These are phyloP conservation scores for Drosophila albomicans DNA, from an alignment of 1,140 invertebrate species.

Conservation along the genomic window DNA sequence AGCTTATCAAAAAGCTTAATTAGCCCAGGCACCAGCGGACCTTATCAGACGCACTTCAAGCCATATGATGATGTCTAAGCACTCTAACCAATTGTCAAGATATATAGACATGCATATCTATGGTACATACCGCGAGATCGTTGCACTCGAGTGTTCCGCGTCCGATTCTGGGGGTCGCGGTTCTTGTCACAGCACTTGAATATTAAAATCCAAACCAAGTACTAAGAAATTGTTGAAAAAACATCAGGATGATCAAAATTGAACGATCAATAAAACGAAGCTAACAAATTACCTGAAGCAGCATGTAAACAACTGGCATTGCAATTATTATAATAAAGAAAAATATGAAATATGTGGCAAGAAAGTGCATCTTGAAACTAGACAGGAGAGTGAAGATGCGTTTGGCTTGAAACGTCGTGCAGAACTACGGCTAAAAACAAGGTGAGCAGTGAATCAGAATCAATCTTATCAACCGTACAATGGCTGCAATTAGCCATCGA, in stretches of 20 bases:
- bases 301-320: slow-evolving; percentile 42
- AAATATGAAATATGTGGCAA: slow-evolving; percentile 12
- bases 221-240: slow-evolving; percentile 18
- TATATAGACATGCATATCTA: slow-evolving; percentile 7
- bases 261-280: background rate
- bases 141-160: background rate
- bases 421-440: background rate
- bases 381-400: background rate
- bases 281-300: slow-evolving; percentile 54
- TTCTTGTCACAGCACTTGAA: slow-evolving; percentile 2
- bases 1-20: slow-evolving; percentile 43
- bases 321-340: slow-evolving; percentile 30
- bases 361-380: background rate
- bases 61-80: background rate
- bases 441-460: background rate
- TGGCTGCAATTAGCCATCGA: slow-evolving; percentile 3
- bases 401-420: slow-evolving; percentile 3
- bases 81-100: slow-evolving; percentile 13
- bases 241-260: background rate
- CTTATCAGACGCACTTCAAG: slow-evolving; percentile 55
- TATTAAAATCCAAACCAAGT: slow-evolving; percentile 27
- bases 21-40: slow-evolving; percentile 14
- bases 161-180: background rate
- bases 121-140: slow-evolving; percentile 45
- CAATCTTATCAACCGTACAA: slow-evolving; percentile 8